These are phyloP conservation scores for Dilophus febrilis DNA, from an alignment of 2,888 invertebrate species.

Conservation along the genomic window DNA sequence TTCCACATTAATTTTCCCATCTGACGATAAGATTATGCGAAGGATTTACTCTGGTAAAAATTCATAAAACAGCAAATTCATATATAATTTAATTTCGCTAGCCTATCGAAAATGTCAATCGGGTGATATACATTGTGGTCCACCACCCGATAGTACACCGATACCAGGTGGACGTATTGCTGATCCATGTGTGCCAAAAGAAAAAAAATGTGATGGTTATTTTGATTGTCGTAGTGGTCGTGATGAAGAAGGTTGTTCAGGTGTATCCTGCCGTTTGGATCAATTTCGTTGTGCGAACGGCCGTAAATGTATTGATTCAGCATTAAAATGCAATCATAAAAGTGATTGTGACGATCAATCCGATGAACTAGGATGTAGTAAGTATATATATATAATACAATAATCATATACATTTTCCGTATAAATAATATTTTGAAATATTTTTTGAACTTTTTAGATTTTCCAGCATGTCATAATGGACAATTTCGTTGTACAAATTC, in stretches of 20 bases:
- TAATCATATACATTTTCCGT: too few species aligned
- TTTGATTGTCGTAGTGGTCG: constrained; percentile 69
- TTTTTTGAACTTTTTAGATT: constrained; percentile 36
- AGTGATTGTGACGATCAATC: constrained; percentile 84
- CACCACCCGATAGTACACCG: constrained; percentile 36
- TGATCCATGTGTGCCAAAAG: constrained; percentile 72
- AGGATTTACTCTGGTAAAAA: too few species aligned
- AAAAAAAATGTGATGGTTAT: constrained; percentile 81
- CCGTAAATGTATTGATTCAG: constrained; percentile 60
- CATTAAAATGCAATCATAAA: constrained; percentile 69
- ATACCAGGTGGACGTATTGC: constrained; percentile 32
- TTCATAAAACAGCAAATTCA: neutral
- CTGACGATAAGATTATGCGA: too few species aligned
- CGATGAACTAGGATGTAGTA: constrained; percentile 80
- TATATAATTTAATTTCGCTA: constrained; percentile 24
- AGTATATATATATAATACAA: constrained; percentile 26
- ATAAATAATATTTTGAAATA: too few species aligned
- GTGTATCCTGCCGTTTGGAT: constrained; percentile 56
- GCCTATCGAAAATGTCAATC: constrained; percentile 75
- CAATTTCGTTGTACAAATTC: constrained; percentile 89
- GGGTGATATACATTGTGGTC: constrained; percentile 78
- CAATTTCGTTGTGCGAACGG: constrained; percentile 74
- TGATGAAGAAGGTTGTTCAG: constrained; percentile 64
- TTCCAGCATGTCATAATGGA: constrained; percentile 72
- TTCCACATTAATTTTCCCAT: neutral